Evolutionary conservation across 2,888 invertebrate genomes (phyloP).

Genomic region (Limnephilus rhombicus): DNA sequence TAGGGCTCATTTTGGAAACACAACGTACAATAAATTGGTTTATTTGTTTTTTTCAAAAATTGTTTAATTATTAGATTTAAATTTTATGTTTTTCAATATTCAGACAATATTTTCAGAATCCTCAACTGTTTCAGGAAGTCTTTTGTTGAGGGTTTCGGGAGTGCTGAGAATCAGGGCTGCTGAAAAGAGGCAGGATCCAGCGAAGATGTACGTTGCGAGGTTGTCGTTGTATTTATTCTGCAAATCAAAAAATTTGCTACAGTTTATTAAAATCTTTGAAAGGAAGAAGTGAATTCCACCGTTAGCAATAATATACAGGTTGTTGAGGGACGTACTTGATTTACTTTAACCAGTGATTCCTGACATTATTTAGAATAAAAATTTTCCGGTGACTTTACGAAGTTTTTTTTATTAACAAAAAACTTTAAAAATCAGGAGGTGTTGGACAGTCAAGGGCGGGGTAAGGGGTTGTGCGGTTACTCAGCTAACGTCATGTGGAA

Average conservation of each 20-base stretch:
- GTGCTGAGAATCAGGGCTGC: slow-evolving; percentile 78
- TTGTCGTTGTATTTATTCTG: slow-evolving; percentile 30
- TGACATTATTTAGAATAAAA: no score
- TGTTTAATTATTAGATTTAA: neutral
- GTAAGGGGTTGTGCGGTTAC: no score
- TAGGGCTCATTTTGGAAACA: neutral
- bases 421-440: no score
- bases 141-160: slow-evolving; percentile 80
- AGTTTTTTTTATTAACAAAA: no score
- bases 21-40: neutral
- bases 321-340: no score
- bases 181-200: slow-evolving; percentile 76
- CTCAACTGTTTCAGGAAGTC: slow-evolving; percentile 80
- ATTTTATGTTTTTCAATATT: neutral
- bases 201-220: slow-evolving; percentile 80
- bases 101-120: slow-evolving; percentile 75
- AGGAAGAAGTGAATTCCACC: neutral
- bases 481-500: no score
- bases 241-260: neutral
- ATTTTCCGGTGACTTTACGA: no score
- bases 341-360: no score
- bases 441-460: no score
- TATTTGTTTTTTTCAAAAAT: neutral
- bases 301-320: neutral
- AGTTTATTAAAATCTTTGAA: neutral